phyloP scores from a whole-genome alignment of 2,113 vertebrate genomes.

The Myiopsitta monachus region DNA sequence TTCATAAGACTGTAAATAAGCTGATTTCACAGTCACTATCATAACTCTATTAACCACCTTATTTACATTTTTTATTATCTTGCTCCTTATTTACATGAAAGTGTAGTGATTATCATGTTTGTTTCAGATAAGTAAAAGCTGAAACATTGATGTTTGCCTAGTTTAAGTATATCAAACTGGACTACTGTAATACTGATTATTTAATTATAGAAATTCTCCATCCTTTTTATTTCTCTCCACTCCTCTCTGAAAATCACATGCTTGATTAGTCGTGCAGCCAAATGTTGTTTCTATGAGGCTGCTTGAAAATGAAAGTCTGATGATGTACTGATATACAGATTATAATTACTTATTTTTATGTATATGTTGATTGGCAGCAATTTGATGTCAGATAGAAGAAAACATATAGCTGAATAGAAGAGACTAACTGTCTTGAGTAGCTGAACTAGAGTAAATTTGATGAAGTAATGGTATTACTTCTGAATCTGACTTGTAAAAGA shows the following conservation, averaged over 20 bases:
- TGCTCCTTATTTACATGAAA: background rate
- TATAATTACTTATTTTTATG: background rate
- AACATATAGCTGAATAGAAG: background rate
- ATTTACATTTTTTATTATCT: background rate
- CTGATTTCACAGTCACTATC: background rate
- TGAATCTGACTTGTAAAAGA: background rate
- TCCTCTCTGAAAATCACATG: background rate
- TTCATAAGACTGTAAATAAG: background rate
- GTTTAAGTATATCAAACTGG: background rate
- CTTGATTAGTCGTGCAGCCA: background rate
- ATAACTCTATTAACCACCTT: background rate
- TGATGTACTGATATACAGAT: background rate
- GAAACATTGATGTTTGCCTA: background rate
- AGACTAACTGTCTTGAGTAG: background rate
- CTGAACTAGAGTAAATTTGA: background rate
- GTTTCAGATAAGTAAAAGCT: background rate
- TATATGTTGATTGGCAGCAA: background rate
- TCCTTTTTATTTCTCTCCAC: background rate
- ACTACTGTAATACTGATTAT: background rate
- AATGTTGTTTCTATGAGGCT: background rate
- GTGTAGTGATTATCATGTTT: background rate
- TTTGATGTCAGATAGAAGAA: background rate
- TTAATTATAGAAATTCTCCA: background rate
- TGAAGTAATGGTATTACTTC: background rate
- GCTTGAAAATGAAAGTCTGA: background rate